Conservation (phyloP, 2,888 invertebrate species). For the Leptinotarsa tumamoca region DNA sequence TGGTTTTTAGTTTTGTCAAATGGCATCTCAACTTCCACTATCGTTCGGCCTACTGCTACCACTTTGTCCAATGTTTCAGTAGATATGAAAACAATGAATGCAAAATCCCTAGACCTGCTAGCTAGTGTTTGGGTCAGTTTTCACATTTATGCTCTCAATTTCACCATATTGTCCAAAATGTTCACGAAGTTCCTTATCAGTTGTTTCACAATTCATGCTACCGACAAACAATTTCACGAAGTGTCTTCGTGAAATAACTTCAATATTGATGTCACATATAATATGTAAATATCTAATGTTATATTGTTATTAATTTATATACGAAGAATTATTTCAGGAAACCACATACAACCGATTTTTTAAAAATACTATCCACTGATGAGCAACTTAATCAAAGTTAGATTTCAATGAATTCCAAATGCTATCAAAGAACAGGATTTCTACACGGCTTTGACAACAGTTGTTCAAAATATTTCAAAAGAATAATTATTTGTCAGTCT, state of each 20-base stretch:
- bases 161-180: slow-evolving; percentile 95
- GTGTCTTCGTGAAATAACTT: too few species aligned
- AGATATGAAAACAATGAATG: slow-evolving; percentile 93
- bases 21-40: slow-evolving; percentile 95
- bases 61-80: slow-evolving; percentile 94
- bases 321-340: too few species aligned
- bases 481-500: not conserved
- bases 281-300: too few species aligned
- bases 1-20: slow-evolving; percentile 97
- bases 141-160: slow-evolving; percentile 96
- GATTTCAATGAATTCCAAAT: too few species aligned
- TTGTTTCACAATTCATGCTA: too few species aligned
- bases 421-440: not conserved
- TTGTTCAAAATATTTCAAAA: not conserved
- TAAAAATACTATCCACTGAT: too few species aligned
- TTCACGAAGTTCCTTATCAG: slow-evolving; percentile 84
- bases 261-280: too few species aligned
- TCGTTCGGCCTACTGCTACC: slow-evolving; percentile 87
- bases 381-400: too few species aligned
- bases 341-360: too few species aligned
- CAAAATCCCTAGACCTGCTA: slow-evolving; percentile 90
- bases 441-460: not conserved
- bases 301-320: too few species aligned
- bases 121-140: slow-evolving; percentile 95
- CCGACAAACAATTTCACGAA: too few species aligned